Base-by-base conservation (phyloP, 92 coral and sea anemone genomes). In the Ricordea florida region DNA sequence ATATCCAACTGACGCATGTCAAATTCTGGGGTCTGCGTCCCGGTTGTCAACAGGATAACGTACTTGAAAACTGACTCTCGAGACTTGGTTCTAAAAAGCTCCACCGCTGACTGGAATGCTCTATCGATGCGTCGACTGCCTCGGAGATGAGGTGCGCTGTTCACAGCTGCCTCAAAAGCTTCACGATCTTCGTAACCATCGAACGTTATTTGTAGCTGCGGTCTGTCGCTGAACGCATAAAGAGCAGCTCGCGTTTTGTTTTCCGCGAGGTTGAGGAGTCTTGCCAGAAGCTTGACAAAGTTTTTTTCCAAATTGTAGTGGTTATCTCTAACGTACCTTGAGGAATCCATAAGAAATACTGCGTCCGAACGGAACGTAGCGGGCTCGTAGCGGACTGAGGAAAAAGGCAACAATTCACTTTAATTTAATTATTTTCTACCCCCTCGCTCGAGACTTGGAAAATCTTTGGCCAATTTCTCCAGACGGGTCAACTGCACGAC, bases 261-360 rank as follows among this genome's bases (percentile, higher is more conserved):
- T 18, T 62, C 87, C 23, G 73, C 68, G 27, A 90, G 76, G 67
- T 90, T 90, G n/a, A 90, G 86, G 28, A 64, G 66, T 30, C 52
- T 79, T 7, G 87, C 63, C 61, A 90, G 77, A 14, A 77, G 67
- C 79, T 88, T 83, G 56, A 91, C 97, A 47, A 84, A 91, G 59
- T 84, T 83, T 68, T 84, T 76, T 46, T 79, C 80, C 20, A 85
- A 61, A n/a, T 66, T 74, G 62, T 63, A 78, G 50, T 87, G 69
- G 32, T 79, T 76, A 30, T 55, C 79, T 5, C 86, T 64, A n/a
- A 91, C 93, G 47, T 68, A 59, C 26, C 71, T 80, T 16, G 97
- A 91, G 1, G 93, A 85, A 50, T 91, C 97, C 43, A 91, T 74
- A 11, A 91, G 76, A 44, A 91, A 91, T 30, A 89, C 79, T 24